Conservation (phyloP, 2,888 invertebrate species). For the Hyppa rectilinea region DNA sequence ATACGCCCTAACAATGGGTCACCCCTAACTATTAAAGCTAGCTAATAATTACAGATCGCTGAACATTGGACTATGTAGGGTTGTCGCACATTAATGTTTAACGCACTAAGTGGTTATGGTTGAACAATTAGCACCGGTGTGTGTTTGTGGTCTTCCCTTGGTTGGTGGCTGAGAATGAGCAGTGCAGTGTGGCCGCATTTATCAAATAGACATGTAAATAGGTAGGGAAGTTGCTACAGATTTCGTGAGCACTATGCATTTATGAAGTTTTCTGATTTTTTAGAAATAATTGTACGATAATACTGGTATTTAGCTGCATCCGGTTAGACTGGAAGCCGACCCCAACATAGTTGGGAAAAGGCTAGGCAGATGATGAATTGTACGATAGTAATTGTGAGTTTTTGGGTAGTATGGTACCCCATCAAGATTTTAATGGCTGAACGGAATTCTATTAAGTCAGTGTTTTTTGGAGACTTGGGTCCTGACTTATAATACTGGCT, state of each 20-base stretch:
- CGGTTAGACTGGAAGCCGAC: too few relatives aligned
- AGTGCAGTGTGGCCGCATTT: neutral
- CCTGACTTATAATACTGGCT: neutral
- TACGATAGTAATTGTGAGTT: neutral
- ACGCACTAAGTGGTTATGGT: slow-evolving; percentile 42
- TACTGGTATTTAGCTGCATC: too few relatives aligned
- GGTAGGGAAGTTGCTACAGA: neutral
- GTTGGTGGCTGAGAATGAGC: neutral
- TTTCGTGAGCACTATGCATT: neutral
- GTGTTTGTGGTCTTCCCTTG: slow-evolving; percentile 20
- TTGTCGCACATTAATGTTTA: slow-evolving; percentile 38
- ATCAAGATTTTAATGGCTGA: neutral
- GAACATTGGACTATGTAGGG: slow-evolving; percentile 51
- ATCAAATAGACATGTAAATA: neutral
- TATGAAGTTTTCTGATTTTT: too few relatives aligned
- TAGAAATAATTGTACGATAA: neutral
- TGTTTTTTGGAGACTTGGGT: neutral
- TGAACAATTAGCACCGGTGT: slow-evolving; percentile 34
- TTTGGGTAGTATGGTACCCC: neutral
- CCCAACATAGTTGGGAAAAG: too few relatives aligned
- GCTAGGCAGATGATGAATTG: too few relatives aligned
- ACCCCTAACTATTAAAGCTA: slow-evolving; percentile 52
- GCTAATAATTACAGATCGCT: slow-evolving; percentile 60
- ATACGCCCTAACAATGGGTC: slow-evolving; percentile 34
- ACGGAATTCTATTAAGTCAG: neutral